Base-by-base conservation (phyloP, 2,888 invertebrate species). In the Pachliopta kotzebuea region DNA sequence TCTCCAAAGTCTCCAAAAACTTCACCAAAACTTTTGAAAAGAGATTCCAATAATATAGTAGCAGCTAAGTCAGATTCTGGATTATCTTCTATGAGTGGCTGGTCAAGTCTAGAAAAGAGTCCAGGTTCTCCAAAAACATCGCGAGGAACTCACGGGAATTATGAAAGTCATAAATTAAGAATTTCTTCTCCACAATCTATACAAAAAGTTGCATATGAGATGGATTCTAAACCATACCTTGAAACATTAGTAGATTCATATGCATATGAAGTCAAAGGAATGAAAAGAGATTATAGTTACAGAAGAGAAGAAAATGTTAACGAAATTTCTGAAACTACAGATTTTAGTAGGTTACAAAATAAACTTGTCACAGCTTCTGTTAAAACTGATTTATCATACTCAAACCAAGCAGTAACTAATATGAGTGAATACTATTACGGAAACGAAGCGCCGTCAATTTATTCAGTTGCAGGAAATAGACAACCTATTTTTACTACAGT, bases 31-130 rank as follows among this genome's bases (percentile, higher is more conserved):
- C 93, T 95, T 74, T 81, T 93, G 23, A 93, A 93, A 78, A 93
- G 94, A 71, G 92, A 92, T 69, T 93, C 92, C 63, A 78, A 77
- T 8, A 94, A 94, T 77, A 95, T 95, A 68, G 94, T 94, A 2
- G 93, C 95, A 7, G 95, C 96, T 1, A 97, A 96, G 82, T 97
- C 97, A 0, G 97, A 97, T 81, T 97, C 97, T 0, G 97, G 97
- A 0, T 86, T 97, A 60, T 96, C 96, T 0, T 97, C 97, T 8
- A 95, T 97, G 95, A 96, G 96, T 77, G 96, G 96, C 6, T 96
- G 96, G 94, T 96, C 96, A 17, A 96, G 96, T 78, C 87, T 96
- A 75, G 96, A 97, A 82, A 96, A 96, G 86, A 96, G 96, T 42
- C 96, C 96, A 4, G 95, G 95, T 29, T 96, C 96, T 0, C 96